Evolutionary conservation across 2,888 invertebrate genomes (phyloP).

Genomic region (Zonitis immaculata): DNA sequence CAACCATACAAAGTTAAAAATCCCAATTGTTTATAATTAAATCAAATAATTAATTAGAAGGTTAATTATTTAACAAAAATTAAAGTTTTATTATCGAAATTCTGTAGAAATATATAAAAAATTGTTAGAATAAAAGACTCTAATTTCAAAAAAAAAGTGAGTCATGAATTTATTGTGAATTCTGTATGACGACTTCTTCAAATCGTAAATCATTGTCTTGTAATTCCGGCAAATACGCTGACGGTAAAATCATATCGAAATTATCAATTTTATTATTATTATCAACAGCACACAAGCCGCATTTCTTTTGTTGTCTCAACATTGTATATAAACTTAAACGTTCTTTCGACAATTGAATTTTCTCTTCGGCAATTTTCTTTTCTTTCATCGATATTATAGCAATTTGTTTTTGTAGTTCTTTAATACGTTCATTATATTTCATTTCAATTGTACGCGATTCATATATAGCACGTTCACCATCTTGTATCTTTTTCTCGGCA

Average conservation of each 20-base stretch:
- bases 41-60: too few species aligned
- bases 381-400: constrained; percentile 54
- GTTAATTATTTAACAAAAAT: too few species aligned
- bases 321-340: constrained; percentile 55
- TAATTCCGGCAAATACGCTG: constrained; percentile 4
- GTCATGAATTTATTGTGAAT: background rate
- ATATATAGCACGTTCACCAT: constrained; percentile 52
- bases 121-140: too few species aligned
- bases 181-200: constrained; percentile 1
- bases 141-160: too few species aligned
- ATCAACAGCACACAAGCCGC: constrained; percentile 39
- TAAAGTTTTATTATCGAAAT: too few species aligned
- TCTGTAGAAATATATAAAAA: too few species aligned
- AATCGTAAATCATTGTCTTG: constrained; percentile 9
- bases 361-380: constrained; percentile 59
- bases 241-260: background rate
- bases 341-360: constrained; percentile 57
- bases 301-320: constrained; percentile 48
- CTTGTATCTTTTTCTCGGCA: constrained; percentile 54
- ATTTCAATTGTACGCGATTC: constrained; percentile 43
- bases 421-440: constrained; percentile 56
- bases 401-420: constrained; percentile 56
- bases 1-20: too few species aligned
- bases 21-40: too few species aligned
- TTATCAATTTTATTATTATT: constrained; percentile 16